These are phyloP conservation scores for Pherbina coryleti DNA, from an alignment of 2,888 invertebrate genomes.

Conservation along the genomic window DNA sequence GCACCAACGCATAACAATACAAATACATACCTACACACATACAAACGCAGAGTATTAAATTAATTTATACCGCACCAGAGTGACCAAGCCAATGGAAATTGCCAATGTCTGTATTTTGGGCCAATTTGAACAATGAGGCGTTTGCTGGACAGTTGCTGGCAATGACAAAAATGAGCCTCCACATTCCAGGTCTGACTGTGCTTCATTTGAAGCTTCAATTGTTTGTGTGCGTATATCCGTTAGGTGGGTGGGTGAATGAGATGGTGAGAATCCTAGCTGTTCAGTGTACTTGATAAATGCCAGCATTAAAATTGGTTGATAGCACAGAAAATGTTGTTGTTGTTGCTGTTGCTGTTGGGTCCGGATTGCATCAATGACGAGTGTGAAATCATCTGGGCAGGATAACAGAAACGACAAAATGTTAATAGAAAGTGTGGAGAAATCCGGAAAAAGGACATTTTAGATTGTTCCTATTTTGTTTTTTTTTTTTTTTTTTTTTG, in stretches of 20 bases:
- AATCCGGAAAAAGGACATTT: too few relatives aligned
- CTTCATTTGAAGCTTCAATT: slow-evolving; percentile 3
- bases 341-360: not conserved
- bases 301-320: not conserved
- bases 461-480: too few relatives aligned
- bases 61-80: slow-evolving; percentile 6
- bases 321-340: not conserved
- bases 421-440: not conserved
- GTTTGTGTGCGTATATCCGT: not conserved
- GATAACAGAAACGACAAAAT: not conserved
- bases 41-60: not conserved
- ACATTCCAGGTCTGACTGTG: not conserved
- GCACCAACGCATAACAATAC: not conserved
- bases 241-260: not conserved
- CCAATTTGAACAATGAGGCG: not conserved
- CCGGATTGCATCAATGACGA: not conserved
- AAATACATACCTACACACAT: not conserved
- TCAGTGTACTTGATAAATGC: not conserved
- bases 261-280: not conserved
- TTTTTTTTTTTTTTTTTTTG: too few relatives aligned
- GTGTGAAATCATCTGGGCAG: not conserved
- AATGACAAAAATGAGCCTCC: not conserved
- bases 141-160: too few relatives aligned
- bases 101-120: slow-evolving; percentile 3
- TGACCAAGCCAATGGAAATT: slow-evolving; percentile 6